Conservation (phyloP, 2,797 vertebrate species). For the Clarias laeviceps region DNA sequence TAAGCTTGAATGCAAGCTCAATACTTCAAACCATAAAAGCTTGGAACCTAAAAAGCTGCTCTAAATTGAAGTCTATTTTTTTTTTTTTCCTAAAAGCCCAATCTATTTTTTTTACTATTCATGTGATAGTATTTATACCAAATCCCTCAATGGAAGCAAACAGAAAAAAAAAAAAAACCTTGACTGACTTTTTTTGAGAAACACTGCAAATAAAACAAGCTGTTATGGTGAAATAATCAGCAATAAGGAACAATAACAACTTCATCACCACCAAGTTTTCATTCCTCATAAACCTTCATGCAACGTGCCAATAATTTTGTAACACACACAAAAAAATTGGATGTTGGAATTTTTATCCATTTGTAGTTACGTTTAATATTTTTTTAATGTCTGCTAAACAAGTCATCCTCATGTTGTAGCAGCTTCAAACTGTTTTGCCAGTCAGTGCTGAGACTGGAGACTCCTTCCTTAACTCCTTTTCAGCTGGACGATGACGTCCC, state of each 20-base stretch:
- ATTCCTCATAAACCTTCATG: background rate
- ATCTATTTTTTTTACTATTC: no score
- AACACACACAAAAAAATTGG: background rate
- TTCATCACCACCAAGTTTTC: background rate
- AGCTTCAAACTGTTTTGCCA: background rate
- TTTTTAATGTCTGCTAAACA: background rate
- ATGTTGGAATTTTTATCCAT: background rate
- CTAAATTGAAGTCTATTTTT: background rate
- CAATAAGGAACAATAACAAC: background rate
- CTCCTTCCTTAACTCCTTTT: background rate
- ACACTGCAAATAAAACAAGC: background rate
- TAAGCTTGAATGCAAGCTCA: background rate
- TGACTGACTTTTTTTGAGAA: background rate
- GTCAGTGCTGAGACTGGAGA: background rate
- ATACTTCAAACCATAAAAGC: background rate
- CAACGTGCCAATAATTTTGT: no score
- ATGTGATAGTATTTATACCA: background rate
- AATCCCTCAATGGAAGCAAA: background rate
- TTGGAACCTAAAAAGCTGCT: background rate
- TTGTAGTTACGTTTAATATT: background rate
- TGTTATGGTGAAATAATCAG: background rate
- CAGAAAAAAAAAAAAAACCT: background rate
- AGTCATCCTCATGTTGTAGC: background rate
- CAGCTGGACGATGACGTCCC: background rate
- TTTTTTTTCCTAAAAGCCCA: background rate